Base-by-base conservation (phyloP, 2,797 vertebrate species). In the Enteromius fasciolatus region DNA sequence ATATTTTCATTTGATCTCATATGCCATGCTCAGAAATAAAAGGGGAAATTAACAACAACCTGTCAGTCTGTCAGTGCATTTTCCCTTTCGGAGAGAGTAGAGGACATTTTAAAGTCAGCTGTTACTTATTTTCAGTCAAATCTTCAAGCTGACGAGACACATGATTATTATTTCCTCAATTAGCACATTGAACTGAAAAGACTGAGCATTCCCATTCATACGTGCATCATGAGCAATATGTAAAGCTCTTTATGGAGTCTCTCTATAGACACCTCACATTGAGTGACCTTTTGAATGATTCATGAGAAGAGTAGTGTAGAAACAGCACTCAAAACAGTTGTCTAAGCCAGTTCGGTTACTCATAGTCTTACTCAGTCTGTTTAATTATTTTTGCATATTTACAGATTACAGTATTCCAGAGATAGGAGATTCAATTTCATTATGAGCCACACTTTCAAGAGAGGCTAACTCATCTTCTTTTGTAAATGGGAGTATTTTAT, bases 401-500 rank as follows among this genome's bases (percentile, higher is more conserved):
- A 54, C 17, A 23, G 18, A 83, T 83, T 44, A 83, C 28, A 83
- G 23, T 77, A 83, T 70, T 63, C 66, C 81, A 48, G 74, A 61
- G 10, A 70, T 20, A 23, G 64, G 28, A 59, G 50, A 77, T 20
- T 48, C n/a, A 3, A 7, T 66, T 46, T 36, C 33, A 76, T 25
- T 31, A 10, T 75, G 78, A 76, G 46, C 70, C 18, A 63, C 48
- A 59, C 74, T 70, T 69, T 36, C 31, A 23, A 81, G 41, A 54
- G 41, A 69, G 1, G 39, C 7, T 31, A 74, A 67, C 25, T 69
- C 50, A 1, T 74, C 69, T 23, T 48, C 82, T 44, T 75, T 61
- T 18, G 84, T 81, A 59, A 86, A 88, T 18, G 80, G 54, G 18
- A 59, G 46, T 31, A 86, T 83, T 31, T 59, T 88, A 46, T 85